These are phyloP conservation scores for Sus scrofa DNA, from an alignment of 2,113 vertebrate genomes.

Conservation along the genomic window T2T-Sscrofa CM000820.6:15724001-15724500, in stretches of 20 bases:
- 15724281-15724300: background rate
- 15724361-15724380: background rate
- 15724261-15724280: background rate
- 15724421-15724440: background rate
- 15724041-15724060: background rate
- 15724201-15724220: background rate
- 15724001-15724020: background rate
- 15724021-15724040: background rate
- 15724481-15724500: background rate
- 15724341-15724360: background rate
- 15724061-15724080: background rate
- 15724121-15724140: background rate
- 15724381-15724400: background rate
- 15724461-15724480: background rate
- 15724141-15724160: background rate
- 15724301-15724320: background rate
- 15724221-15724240: background rate
- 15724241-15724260: background rate
- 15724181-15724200: background rate
- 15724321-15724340: background rate
- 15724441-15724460: no score
- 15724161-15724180: background rate
- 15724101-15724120: background rate
- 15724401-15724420: background rate
- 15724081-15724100: background rate